phyloP scores from a whole-genome alignment of 2,888 invertebrate genomes.

The Zaprionus lineosus region DNA sequence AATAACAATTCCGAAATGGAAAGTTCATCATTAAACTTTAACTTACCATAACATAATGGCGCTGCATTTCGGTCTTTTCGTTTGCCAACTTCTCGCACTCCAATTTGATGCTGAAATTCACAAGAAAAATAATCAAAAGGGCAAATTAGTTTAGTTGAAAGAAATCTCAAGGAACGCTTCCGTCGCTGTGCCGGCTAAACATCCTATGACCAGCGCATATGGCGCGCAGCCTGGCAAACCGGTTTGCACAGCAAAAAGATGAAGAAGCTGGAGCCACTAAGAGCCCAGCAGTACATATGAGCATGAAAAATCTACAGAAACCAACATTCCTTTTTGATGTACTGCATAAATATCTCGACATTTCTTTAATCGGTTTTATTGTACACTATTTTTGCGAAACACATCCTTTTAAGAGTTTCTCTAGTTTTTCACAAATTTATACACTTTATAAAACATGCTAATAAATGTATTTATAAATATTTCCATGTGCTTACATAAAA shows the following conservation, averaged over 20 bases:
- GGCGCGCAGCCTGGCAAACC: constrained; percentile 50
- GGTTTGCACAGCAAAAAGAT: constrained; percentile 45
- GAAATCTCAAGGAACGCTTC: constrained; percentile 53
- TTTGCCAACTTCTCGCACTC: constrained; percentile 98
- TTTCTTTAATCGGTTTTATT: constrained; percentile 16
- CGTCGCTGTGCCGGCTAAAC: constrained; percentile 45
- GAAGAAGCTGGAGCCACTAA: constrained; percentile 25
- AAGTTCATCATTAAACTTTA: background rate
- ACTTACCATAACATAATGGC: constrained; percentile 98
- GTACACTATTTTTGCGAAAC: background rate
- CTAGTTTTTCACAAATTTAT: too few relatives aligned
- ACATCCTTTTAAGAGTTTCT: background rate
- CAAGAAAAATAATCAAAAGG: constrained; percentile 71
- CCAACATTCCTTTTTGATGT: constrained; percentile 29
- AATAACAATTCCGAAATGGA: constrained; percentile 12
- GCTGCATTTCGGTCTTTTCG: constrained; percentile 99
- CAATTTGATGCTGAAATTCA: constrained; percentile 91
- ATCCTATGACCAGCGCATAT: constrained; percentile 56
- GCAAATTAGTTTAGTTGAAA: constrained; percentile 63
- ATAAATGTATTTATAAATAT: too few relatives aligned
- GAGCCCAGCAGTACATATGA: constrained; percentile 39
- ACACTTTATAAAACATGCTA: too few relatives aligned
- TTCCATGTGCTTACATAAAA: too few relatives aligned
- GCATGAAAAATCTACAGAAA: constrained; percentile 45
- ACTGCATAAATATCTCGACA: constrained; percentile 3